phyloP scores from a whole-genome alignment of 1,140 invertebrate genomes.

The Gryon sp. region DNA sequence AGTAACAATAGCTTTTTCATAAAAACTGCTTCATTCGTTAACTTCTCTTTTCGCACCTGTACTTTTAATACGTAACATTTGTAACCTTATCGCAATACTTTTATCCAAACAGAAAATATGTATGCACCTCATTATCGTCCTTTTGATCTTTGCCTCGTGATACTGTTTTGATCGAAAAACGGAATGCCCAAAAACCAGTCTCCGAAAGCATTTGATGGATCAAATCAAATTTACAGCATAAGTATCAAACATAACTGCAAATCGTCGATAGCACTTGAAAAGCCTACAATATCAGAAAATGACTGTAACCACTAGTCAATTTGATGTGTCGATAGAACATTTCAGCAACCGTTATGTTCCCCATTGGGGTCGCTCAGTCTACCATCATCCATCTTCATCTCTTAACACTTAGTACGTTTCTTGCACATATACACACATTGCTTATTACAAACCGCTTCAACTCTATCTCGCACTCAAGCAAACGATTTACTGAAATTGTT shows the following conservation, averaged over 20 bases:
- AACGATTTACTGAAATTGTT: constrained; percentile 68
- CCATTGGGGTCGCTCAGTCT: constrained; percentile 1
- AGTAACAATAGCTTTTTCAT: constrained; percentile 7
- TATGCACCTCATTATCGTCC: constrained; percentile 9
- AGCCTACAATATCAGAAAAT: too few species aligned
- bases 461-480: constrained; percentile 53
- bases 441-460: constrained; percentile 65
- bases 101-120: constrained; percentile 40
- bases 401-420: constrained; percentile 7
- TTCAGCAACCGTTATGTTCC: constrained; percentile 28
- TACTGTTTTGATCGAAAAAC: constrained; percentile 15
- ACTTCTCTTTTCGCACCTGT: constrained; percentile 31
- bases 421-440: constrained; percentile 12
- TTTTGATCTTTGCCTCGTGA: constrained; percentile 8
- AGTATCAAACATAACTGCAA: too few species aligned
- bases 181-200: constrained; percentile 18
- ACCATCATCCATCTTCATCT: constrained; percentile 9
- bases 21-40: constrained; percentile 33
- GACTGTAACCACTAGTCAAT: too few species aligned
- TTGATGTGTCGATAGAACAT: background rate
- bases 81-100: constrained; percentile 43
- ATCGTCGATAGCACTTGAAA: too few species aligned
- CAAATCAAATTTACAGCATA: background rate
- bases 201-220: constrained; percentile 16
- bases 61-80: constrained; percentile 48